Base-by-base conservation (phyloP, 2,113 vertebrate genomes). In the Garra rufa region DNA sequence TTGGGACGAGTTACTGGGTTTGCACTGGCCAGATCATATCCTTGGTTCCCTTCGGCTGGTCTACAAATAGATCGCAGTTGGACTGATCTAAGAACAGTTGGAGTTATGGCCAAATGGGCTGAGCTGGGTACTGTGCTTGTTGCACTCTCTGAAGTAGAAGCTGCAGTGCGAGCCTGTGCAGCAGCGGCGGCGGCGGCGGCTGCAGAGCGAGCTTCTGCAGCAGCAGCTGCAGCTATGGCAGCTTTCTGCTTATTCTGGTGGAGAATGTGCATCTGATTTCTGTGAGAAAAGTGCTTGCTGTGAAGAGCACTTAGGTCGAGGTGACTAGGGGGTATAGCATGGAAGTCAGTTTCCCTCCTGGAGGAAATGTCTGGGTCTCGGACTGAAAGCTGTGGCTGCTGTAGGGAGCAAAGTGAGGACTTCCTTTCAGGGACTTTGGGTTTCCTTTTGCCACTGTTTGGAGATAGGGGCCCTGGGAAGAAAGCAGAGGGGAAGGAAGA, bases 341-440 rank as follows among this genome's bases (percentile, higher is more conserved):
- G 97, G 92, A 98, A 96, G 92, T 98, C 97, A 8, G 96, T 94
- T 87, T 99, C 98, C 95, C 95, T 98, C 91, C 95, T 95, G 91
- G 95, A 94, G 48, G 91, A 94, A 70, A 95, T 85, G 0, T 91
- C 92, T n/a, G 94, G 93, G 89, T 90, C 93, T 93, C 38, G 90
- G 89, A 85, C 91, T 8, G 52, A 48, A 82, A 75, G 78, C 48
- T 83, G 88, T 85, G 96, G 96, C 80, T 96, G 94, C 82, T 99
- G 98, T 80, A 98, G 91, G 50, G 95, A 96, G 77, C 94, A 94
- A 59, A 95, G 94, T 0, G 98, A 99, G 0, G 98, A 99, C 91
- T 99, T 99, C 91, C 98, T 98, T 93, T 99, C 98, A 3, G 98
- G 98, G 85, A 99, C 98, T 96, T 99, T 99, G 0, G 98, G 98